Evolutionary conservation across 2,113 vertebrate genomes (phyloP), one percentile per base, ranked within the genome.

Genomic region (Dendropsophus ebraccatus): DNA sequence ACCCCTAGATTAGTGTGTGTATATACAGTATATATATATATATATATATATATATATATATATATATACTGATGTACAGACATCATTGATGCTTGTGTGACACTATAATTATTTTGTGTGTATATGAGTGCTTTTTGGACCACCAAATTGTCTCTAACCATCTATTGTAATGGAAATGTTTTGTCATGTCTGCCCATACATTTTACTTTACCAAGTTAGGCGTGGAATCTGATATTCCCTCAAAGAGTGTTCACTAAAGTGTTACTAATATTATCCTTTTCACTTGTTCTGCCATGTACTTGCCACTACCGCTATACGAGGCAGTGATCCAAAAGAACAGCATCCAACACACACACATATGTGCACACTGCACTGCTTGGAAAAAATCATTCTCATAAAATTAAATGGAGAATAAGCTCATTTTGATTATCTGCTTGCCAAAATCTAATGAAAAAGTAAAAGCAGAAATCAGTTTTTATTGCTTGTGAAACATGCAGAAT

Each of bases 381-480:
- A 81, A 86, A 86, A 86, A 72, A 86, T 81, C 84, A 80, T 88
- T 87, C 88, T 84, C 89, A 89, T 89, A 92, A 92, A 92, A 73
- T 67, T 74, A 47, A 89, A 88, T 88, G 84, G 85, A 85, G 85
- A 81, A 91, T 88, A 89, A 89, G 87, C 81, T 89, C 50, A 19
- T 83, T 62, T 89, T 89, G 90, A 85, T 84, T 92, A 70, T 86
- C 87, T 88, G 70, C 89, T 89, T 91, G 89, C 90, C 91, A 92
- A 90, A 87, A 91, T 80, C 35, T 89, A 95, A 94, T 94, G 92
- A 92, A 90, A 94, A 92, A 94, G 91, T 88, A 91, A 92, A 91
- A 92, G 89, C 89, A 81, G 77, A 80, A 86, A 85, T 84, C 89
- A 91, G 90, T 89, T 91, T 94, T 93, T 93, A 93, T 90, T 91